Conservation (phyloP, 35 echinoderm and acorn worm genomes). For the Apostichopus parvimensis region DNA sequence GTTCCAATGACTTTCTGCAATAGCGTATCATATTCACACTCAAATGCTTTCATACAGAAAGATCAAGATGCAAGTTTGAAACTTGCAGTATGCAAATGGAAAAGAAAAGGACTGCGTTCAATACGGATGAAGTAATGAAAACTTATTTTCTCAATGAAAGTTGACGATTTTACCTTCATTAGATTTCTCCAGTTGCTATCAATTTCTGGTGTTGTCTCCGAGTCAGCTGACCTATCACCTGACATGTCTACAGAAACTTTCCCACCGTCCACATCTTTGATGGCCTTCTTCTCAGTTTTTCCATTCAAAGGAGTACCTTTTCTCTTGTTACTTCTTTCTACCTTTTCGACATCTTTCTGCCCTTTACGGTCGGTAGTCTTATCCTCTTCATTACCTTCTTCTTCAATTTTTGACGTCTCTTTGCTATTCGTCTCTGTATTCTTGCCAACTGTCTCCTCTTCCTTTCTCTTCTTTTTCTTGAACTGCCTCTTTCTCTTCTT, state of each 20-base stretch:
- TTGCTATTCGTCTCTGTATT: neutral
- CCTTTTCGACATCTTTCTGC: neutral
- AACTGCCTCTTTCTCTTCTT: constrained; percentile 4
- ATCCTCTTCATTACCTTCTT: neutral
- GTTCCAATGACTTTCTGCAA: too few relatives aligned
- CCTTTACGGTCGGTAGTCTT: neutral
- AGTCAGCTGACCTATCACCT: neutral
- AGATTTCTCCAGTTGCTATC: constrained; percentile 22
- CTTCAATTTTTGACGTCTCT: neutral
- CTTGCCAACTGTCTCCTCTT: neutral
- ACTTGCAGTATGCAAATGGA: too few relatives aligned
- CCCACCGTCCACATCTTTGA: neutral
- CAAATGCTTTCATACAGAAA: too few relatives aligned
- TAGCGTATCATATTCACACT: too few relatives aligned
- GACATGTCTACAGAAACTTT: neutral
- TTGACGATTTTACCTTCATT: constrained; percentile 7
- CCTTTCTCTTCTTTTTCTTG: neutral
- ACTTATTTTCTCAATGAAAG: neutral
- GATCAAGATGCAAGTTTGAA: too few relatives aligned
- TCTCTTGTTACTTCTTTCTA: neutral
- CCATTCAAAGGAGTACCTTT: neutral
- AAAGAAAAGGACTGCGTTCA: neutral
- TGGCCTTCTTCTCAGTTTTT: neutral
- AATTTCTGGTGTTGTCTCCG: neutral
- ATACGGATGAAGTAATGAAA: neutral